Percentiles rank a stretch among this genome's conserved stretches.
Conservation (phyloP, 2,888 invertebrate species). For the Sarcophaga carnaria region DNA sequence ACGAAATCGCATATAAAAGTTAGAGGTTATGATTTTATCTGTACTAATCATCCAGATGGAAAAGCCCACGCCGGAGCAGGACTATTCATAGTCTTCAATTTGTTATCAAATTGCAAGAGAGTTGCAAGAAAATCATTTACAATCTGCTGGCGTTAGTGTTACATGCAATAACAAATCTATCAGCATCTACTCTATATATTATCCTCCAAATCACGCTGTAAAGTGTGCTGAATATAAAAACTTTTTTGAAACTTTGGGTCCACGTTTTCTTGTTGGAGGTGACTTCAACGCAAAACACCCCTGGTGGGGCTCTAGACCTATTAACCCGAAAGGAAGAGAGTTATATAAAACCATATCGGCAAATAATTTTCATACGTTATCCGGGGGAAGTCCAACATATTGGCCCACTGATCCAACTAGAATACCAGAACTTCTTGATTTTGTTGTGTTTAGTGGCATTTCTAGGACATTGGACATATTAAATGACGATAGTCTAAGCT, state of each 20-base stretch:
- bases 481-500: constrained; percentile 6
- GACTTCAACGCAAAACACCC: not conserved
- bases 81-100: constrained; percentile 43
- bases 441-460: not conserved
- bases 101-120: constrained; percentile 23
- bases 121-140: constrained; percentile 15
- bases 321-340: too few species aligned
- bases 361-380: not conserved
- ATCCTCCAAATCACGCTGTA: constrained; percentile 38
- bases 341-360: too few species aligned
- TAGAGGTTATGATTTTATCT: too few species aligned
- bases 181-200: constrained; percentile 38
- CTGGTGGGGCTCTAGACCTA: too few species aligned
- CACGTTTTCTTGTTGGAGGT: too few species aligned
- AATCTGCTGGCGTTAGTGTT: constrained; percentile 43
- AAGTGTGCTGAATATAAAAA: constrained; percentile 7
- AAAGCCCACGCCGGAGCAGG: constrained; percentile 31
- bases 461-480: constrained; percentile 9
- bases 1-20: too few species aligned
- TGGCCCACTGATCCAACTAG: too few species aligned
- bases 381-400: not conserved
- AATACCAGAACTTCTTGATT: too few species aligned
- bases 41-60: too few species aligned
- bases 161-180: constrained; percentile 15
- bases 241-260: not conserved